These are phyloP conservation scores for Nylanderia fulva DNA, from an alignment of 1,140 invertebrate genomes.

Conservation along the genomic window DNA sequence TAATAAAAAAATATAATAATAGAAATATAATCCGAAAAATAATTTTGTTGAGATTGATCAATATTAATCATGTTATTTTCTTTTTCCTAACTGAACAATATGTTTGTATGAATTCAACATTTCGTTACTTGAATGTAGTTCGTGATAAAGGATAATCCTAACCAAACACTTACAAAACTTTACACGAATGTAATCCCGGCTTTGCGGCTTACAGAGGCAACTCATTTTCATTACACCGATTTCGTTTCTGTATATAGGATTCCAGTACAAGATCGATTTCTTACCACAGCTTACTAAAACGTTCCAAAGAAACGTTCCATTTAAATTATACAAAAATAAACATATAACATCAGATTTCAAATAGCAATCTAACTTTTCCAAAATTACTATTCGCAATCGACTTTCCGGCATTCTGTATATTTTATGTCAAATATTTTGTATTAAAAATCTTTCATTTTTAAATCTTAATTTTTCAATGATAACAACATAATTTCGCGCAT, in stretches of 20 bases:
- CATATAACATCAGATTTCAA: background rate
- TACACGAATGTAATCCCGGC: constrained; percentile 35
- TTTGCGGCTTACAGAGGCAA: constrained; percentile 39
- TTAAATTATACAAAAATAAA: background rate
- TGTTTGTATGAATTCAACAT: background rate
- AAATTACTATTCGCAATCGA: background rate
- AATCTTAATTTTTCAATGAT: background rate
- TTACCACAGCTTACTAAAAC: background rate
- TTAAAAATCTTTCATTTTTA: no score
- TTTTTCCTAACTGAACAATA: background rate
- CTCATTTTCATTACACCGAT: constrained; percentile 43
- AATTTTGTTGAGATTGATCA: background rate
- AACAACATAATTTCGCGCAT: background rate
- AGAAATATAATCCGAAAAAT: background rate
- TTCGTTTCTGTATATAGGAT: constrained; percentile 21
- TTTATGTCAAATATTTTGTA: no score
- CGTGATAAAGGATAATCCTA: constrained; percentile 40
- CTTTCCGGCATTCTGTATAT: background rate
- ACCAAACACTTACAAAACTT: constrained; percentile 53
- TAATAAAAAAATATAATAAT: no score
- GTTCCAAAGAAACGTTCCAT: background rate
- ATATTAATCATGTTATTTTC: background rate
- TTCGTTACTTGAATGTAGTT: constrained; percentile 31
- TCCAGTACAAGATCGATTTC: constrained; percentile 24
- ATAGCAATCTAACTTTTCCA: background rate